Percentiles rank a stretch among this genome's conserved stretches.
Conservation (phyloP, 2,797 vertebrate species). For the Platalea minor region DNA sequence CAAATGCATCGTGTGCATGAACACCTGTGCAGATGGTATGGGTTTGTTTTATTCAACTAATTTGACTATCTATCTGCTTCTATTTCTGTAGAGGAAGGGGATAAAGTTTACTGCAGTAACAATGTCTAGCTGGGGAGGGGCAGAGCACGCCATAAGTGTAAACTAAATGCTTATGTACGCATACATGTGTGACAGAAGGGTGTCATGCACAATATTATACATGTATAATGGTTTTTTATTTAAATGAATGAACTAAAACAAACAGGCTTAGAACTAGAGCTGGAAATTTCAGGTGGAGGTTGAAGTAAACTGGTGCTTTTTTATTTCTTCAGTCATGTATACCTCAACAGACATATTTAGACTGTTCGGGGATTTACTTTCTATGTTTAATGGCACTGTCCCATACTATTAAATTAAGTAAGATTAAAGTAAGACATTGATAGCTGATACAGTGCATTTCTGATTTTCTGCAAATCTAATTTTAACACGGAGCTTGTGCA, state of each 20-base stretch:
- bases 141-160: neutral
- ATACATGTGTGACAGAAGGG: neutral
- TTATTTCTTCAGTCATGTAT: neutral
- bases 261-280: neutral
- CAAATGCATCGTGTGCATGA: fast-evolving
- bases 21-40: fast-evolving
- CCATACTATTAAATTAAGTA: neutral
- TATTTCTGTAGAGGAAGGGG: neutral
- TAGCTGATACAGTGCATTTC: neutral
- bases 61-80: neutral
- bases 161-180: neutral
- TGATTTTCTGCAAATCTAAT: neutral
- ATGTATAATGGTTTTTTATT: neutral
- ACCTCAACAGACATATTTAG: neutral
- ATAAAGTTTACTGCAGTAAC: neutral
- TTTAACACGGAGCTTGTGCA: neutral
- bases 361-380: neutral
- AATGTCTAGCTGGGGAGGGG: neutral
- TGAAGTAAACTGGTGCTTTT: neutral
- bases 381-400: neutral
- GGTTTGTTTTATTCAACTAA: neutral
- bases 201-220: neutral
- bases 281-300: neutral
- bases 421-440: neutral
- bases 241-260: neutral